Evolutionary conservation across 1,140 invertebrate species (phyloP).

Genomic region (Acromyrmex echinatior): DNA sequence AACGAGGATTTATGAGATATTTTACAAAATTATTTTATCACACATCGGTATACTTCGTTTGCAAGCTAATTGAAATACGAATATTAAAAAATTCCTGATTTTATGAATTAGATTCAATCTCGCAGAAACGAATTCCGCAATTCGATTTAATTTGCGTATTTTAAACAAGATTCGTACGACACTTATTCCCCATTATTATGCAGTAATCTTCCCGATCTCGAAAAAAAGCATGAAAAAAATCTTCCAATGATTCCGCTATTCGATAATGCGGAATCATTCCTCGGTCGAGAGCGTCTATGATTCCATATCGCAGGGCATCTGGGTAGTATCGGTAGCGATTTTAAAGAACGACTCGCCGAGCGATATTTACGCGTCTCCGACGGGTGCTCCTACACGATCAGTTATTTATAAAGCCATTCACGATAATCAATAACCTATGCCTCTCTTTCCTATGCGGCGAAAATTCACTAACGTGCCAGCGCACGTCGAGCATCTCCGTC

Average conservation of each 20-base stretch:
- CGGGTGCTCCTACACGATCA: slow-evolving; percentile 80
- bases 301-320: not conserved
- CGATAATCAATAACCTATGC: slow-evolving; percentile 86
- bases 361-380: slow-evolving; percentile 80
- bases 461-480: slow-evolving; percentile 73
- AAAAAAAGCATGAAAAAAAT: not conserved
- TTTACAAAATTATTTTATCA: slow-evolving; percentile 13
- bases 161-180: not conserved
- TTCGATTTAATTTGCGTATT: not conserved
- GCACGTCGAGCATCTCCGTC: slow-evolving; percentile 68
- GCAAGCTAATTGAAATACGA: not conserved
- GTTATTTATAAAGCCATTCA: slow-evolving; percentile 86
- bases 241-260: not conserved
- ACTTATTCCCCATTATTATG: not conserved
- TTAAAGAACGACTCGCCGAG: slow-evolving; percentile 72
- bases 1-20: not conserved
- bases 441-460: slow-evolving; percentile 72
- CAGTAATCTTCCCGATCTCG: too few relatives aligned
- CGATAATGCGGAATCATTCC: not conserved
- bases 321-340: slow-evolving; percentile 48
- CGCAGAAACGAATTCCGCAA: not conserved
- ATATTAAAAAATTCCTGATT: slow-evolving; percentile 1
- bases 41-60: not conserved
- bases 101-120: not conserved
- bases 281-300: not conserved